Conservation (phyloP, 2,888 invertebrate genomes). For the Eumacrocentrus americanus region DNA sequence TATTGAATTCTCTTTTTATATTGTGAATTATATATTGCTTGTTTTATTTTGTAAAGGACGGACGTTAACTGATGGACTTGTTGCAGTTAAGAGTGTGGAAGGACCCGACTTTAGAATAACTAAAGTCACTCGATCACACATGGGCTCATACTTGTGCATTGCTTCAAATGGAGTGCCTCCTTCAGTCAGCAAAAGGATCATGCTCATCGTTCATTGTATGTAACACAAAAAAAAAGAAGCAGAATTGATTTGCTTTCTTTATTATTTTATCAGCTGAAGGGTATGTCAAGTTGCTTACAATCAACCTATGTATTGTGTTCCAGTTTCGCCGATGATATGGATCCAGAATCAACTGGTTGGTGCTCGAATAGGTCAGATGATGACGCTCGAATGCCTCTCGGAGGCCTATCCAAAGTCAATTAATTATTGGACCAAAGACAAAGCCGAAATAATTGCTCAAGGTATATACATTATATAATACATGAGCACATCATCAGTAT, state of each 20-base stretch:
- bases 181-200: conserved; percentile 86
- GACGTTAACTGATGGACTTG: conserved; percentile 28
- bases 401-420: conserved; percentile 67
- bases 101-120: conserved; percentile 72
- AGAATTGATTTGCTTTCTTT: too few species aligned
- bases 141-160: conserved; percentile 80
- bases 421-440: conserved; percentile 66
- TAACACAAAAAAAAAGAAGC: too few species aligned
- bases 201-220: conserved; percentile 87
- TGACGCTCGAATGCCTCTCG: conserved; percentile 65
- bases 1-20: too few species aligned
- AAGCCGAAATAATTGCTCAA: conserved; percentile 64
- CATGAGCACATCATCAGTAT: too few species aligned
- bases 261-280: too few species aligned
- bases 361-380: conserved; percentile 63
- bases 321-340: conserved; percentile 67
- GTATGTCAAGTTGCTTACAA: too few species aligned
- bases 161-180: conserved; percentile 86
- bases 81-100: conserved; percentile 69
- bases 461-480: too few species aligned
- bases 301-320: neutral
- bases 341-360: conserved; percentile 66
- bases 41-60: too few species aligned
- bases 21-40: neutral
- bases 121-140: conserved; percentile 74